Percentiles rank a stretch among this genome's conserved stretches.
Conservation (phyloP, 2,113 vertebrate species). For the Pithys albifrons region DNA sequence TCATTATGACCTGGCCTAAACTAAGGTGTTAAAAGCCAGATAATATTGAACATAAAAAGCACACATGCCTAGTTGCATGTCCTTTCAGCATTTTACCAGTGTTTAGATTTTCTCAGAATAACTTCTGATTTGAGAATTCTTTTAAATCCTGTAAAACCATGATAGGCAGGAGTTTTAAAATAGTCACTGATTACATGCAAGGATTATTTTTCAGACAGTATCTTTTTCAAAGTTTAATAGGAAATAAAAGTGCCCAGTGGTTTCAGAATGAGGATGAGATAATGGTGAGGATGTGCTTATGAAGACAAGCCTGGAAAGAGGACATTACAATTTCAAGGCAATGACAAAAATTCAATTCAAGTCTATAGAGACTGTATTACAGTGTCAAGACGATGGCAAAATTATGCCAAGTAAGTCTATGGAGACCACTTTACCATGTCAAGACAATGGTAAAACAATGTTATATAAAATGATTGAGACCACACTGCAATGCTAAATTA, state of each 20-base stretch:
- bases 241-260: slow-evolving; percentile 39
- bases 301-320: slow-evolving; percentile 74
- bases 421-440: slow-evolving; percentile 80
- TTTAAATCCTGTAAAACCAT: neutral
- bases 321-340: slow-evolving; percentile 83
- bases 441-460: slow-evolving; percentile 79
- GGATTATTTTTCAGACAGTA: slow-evolving; percentile 26
- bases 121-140: neutral
- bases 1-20: neutral
- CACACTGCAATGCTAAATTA: slow-evolving; percentile 76
- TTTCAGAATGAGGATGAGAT: slow-evolving; percentile 43
- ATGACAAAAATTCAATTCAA: slow-evolving; percentile 82
- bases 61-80: neutral
- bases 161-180: slow-evolving; percentile 46
- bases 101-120: neutral
- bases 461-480: slow-evolving; percentile 76
- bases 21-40: neutral
- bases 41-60: neutral
- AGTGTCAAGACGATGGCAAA: slow-evolving; percentile 80
- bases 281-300: slow-evolving; percentile 59
- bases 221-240: neutral
- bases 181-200: slow-evolving; percentile 31
- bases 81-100: neutral
- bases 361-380: slow-evolving; percentile 82
- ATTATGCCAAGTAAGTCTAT: slow-evolving; percentile 77